phyloP scores from a whole-genome alignment of 2,888 invertebrate genomes.

The Hirtodrosophila alboralis region DNA sequence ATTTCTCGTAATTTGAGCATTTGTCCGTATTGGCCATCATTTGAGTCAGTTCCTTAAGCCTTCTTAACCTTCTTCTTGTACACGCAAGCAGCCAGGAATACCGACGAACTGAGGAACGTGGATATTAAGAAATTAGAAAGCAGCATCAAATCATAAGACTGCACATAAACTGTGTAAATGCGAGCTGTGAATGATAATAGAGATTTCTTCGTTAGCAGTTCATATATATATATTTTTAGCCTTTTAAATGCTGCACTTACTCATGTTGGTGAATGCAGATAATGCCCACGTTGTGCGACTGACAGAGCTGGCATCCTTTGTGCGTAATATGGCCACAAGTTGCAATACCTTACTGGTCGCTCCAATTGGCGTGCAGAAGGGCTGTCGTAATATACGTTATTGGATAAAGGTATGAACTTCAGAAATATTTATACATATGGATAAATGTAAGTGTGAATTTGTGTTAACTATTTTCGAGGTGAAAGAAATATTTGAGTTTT shows the following conservation, averaged over 20 bases:
- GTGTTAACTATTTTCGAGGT: no score
- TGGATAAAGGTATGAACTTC: neutral
- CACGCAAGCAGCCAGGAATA: slow-evolving; percentile 89
- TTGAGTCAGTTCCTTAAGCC: slow-evolving; percentile 44
- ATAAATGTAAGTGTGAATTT: no score
- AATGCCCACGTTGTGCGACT: slow-evolving; percentile 92
- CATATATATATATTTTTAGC: neutral
- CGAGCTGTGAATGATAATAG: slow-evolving; percentile 87
- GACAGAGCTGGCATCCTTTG: slow-evolving; percentile 90
- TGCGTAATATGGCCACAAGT: slow-evolving; percentile 88
- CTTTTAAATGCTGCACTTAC: slow-evolving; percentile 86
- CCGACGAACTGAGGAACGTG: slow-evolving; percentile 88
- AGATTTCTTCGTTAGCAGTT: no score
- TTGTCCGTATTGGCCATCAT: neutral
- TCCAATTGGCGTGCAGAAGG: slow-evolving; percentile 88
- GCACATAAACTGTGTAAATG: slow-evolving; percentile 91
- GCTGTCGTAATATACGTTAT: slow-evolving; percentile 56
- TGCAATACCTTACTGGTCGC: slow-evolving; percentile 93
- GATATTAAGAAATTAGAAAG: slow-evolving; percentile 90
- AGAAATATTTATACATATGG: no score
- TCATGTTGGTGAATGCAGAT: slow-evolving; percentile 91
- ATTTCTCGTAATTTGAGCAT: slow-evolving; percentile 42
- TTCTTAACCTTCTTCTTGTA: slow-evolving; percentile 85
- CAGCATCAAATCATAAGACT: slow-evolving; percentile 90
- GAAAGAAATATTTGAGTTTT: no score